Conservation (phyloP, 2,797 vertebrate species). For the Simalia tracyae region DNA sequence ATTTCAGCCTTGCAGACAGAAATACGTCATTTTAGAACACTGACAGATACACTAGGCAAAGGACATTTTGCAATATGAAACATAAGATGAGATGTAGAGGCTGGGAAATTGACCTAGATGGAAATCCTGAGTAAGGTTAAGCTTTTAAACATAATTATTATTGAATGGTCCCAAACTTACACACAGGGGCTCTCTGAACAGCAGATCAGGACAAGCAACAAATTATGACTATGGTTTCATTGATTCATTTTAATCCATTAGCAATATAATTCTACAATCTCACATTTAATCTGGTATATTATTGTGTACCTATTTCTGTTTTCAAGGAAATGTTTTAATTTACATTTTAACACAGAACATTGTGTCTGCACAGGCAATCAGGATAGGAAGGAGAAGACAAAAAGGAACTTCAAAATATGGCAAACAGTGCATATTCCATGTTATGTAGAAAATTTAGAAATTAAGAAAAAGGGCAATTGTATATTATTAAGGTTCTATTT, state of each 20-base stretch:
- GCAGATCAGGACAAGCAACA: not conserved
- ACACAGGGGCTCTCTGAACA: not conserved
- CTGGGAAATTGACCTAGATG: not conserved
- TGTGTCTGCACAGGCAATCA: not conserved
- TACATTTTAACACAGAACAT: not conserved
- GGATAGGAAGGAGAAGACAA: not conserved
- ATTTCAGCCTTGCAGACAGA: not conserved
- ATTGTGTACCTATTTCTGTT: not conserved
- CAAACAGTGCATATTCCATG: not conserved
- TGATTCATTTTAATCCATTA: not conserved
- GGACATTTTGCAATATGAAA: not conserved
- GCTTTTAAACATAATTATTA: not conserved
- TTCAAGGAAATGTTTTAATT: not conserved
- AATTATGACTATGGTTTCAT: not conserved
- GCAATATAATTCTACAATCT: not conserved
- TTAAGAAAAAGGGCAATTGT: not conserved
- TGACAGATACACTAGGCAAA: not conserved
- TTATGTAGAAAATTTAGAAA: not conserved
- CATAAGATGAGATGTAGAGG: not conserved
- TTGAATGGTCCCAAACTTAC: not conserved
- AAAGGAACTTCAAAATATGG: not conserved
- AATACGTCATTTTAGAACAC: not conserved
- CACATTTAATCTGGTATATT: not conserved
- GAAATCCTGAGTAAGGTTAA: not conserved
- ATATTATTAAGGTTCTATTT: not conserved